Conservation (phyloP, 2,888 invertebrate species). For the Tachina lurida region DNA sequence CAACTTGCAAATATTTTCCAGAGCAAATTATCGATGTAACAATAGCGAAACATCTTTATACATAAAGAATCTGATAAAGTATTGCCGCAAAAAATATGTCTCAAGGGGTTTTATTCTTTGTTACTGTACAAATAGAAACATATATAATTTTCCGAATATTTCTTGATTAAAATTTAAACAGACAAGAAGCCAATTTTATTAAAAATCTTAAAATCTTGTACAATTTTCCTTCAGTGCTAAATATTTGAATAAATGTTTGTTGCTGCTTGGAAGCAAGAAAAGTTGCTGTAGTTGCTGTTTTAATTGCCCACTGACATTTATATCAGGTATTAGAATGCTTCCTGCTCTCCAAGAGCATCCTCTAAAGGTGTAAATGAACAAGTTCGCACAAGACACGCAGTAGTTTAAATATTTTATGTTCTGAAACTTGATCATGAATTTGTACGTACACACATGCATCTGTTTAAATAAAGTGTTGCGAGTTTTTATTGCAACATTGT, state of each 20-base stretch:
- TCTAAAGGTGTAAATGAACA: slow-evolving; percentile 3
- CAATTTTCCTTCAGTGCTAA: not conserved
- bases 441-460: not conserved
- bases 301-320: slow-evolving; percentile 47
- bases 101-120: slow-evolving; percentile 42
- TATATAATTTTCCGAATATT: slow-evolving; percentile 20
- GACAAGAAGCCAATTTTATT: not conserved
- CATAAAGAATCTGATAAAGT: not conserved
- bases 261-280: not conserved
- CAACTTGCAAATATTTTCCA: not conserved
- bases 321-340: slow-evolving; percentile 33
- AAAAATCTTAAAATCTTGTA: not conserved
- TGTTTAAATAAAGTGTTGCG: not conserved
- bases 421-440: not conserved
- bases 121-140: not conserved
- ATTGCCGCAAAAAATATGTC: slow-evolving; percentile 11
- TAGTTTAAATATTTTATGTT: slow-evolving; percentile 31
- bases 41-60: slow-evolving; percentile 12
- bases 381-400: slow-evolving; percentile 26
- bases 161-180: slow-evolving; percentile 8
- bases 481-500: slow-evolving; percentile 55
- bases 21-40: slow-evolving; percentile 27
- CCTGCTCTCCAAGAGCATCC: slow-evolving; percentile 2
- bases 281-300: not conserved
- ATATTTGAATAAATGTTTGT: not conserved